phyloP scores from a whole-genome alignment of 2,888 invertebrate genomes.

The Calliphora vomitoria region DNA sequence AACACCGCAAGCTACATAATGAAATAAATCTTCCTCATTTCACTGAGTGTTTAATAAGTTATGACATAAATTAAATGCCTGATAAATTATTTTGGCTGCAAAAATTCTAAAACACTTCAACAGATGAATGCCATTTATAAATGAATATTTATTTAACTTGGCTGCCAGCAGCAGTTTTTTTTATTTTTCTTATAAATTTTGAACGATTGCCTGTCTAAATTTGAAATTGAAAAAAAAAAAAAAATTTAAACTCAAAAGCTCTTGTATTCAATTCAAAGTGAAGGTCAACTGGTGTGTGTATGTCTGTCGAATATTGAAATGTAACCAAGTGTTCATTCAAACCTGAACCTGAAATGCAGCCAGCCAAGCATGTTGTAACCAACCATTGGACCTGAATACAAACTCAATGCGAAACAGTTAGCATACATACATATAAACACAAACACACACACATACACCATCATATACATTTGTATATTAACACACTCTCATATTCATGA shows the following conservation, averaged over 20 bases:
- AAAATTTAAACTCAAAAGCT: conserved; percentile 53
- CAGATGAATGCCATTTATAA: conserved; percentile 23
- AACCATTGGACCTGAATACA: conserved; percentile 48
- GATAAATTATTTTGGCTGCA: conserved; percentile 9
- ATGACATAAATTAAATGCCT: conserved; percentile 7
- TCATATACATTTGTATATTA: not conserved
- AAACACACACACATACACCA: too few relatives aligned
- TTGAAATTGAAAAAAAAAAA: conserved; percentile 23
- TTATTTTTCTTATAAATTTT: conserved; percentile 9
- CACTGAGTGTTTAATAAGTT: conserved; percentile 7
- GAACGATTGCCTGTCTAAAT: conserved; percentile 38
- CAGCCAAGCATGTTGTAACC: conserved; percentile 32
- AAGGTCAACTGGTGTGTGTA: conserved; percentile 68
- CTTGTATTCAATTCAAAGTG: conserved; percentile 71
- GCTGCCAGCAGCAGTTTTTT: conserved; percentile 31
- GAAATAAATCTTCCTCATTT: conserved; percentile 28
- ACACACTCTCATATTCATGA: not conserved
- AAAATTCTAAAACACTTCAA: not conserved
- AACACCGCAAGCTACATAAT: too few relatives aligned
- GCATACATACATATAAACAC: not conserved
- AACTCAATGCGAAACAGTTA: not conserved
- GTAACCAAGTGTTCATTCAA: conserved; percentile 61
- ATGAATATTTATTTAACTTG: conserved; percentile 1
- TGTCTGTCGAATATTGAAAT: conserved; percentile 45
- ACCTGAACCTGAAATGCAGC: conserved; percentile 61